Evolutionary conservation across 23 tunicate genomes (phyloP), one percentile per base, ranked within the genome.

Genomic region (Diplosoma virens): DNA sequence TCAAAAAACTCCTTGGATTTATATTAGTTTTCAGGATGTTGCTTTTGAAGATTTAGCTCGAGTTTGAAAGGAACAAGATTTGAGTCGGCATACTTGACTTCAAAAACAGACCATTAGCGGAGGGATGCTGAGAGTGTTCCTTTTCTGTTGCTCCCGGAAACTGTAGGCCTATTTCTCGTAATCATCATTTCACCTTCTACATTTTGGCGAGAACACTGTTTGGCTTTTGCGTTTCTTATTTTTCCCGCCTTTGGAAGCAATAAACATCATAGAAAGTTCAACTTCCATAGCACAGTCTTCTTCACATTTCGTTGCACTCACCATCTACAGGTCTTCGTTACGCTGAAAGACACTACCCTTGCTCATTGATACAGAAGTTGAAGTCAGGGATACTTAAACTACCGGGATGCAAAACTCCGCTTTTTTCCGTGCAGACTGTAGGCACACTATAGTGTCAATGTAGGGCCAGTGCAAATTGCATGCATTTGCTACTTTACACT

Each of bases 21-120:
- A n/a, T n/a, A n/a, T n/a, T n/a, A n/a, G n/a, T n/a, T n/a, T n/a
- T n/a, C n/a, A n/a, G n/a, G n/a, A n/a, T n/a, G n/a, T n/a, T n/a
- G n/a, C n/a, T n/a, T 55, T 61, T 61, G 28, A 61, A 61, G 69
- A 61, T 61, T 34, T 29, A 61, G 69, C 69, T 61, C 35, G 69
- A 61, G 69, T 61, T 61, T 61, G 69, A 22, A 29, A 61, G 69
- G 69, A 29, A 29, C 69, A 29, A 61, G 69, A 61, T 29, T 61
- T 61, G 69, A 61, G 69, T 61, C 6, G 34, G 69, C 69, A 4
- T 29, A 61, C 21, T 61, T 61, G 69, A 61, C 69, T 61, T 7
- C 9, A 61, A 61, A 61, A 61, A 61, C 69, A 61, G 69, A 61
- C 35, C 28, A 29, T 61, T 61, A 29, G 69, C 69, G 69, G 35